These are phyloP conservation scores for Pyrochroa serraticornis DNA, from an alignment of 2,888 invertebrate species.

Conservation along the genomic window DNA sequence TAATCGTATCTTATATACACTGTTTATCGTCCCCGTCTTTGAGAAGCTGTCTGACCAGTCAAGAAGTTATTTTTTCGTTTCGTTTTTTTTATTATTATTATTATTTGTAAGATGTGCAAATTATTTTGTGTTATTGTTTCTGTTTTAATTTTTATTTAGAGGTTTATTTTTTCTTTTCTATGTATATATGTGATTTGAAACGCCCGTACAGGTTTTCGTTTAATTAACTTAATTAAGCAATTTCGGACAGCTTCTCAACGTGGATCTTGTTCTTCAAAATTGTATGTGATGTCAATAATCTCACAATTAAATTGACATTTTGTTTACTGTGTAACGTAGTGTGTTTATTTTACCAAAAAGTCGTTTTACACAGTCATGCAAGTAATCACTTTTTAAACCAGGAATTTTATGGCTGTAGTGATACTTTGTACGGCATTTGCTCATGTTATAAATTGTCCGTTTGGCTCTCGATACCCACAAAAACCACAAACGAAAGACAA, in stretches of 20 bases:
- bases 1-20: slow-evolving; percentile 57
- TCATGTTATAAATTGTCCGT: slow-evolving; percentile 38
- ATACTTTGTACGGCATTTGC: slow-evolving; percentile 48
- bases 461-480: slow-evolving; percentile 28
- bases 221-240: not conserved
- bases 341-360: slow-evolving; percentile 29
- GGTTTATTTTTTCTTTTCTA: slow-evolving; percentile 21
- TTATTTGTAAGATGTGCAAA: slow-evolving; percentile 19
- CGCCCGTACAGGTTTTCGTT: no score
- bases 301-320: slow-evolving; percentile 44
- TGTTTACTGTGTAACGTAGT: slow-evolving; percentile 21
- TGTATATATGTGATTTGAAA: slow-evolving; percentile 2
- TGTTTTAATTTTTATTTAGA: slow-evolving; percentile 38
- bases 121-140: slow-evolving; percentile 19
- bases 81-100: slow-evolving; percentile 9
- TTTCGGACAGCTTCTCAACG: slow-evolving; percentile 38
- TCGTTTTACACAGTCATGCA: slow-evolving; percentile 26
- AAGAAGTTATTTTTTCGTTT: not conserved
- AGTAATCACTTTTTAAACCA: slow-evolving; percentile 20
- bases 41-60: slow-evolving; percentile 35
- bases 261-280: slow-evolving; percentile 54
- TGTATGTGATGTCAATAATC: slow-evolving; percentile 59
- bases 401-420: slow-evolving; percentile 37
- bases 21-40: slow-evolving; percentile 34
- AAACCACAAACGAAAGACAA: slow-evolving; percentile 29